These are phyloP conservation scores for Hylomyscus alleni DNA, from an alignment of 2,797 vertebrate species.

Conservation along the genomic window DNA sequence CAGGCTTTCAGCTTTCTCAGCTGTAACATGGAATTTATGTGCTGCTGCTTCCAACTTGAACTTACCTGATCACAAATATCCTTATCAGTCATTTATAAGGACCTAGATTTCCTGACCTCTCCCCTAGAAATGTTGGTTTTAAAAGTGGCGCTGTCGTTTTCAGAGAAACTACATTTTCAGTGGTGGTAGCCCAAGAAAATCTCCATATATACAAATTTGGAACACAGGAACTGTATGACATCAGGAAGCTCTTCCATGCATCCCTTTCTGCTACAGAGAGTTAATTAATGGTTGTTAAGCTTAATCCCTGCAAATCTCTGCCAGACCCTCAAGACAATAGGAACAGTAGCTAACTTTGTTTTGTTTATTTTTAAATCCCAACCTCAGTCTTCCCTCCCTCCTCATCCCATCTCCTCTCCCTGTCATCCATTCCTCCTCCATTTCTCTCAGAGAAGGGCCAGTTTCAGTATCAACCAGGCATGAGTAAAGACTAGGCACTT, in stretches of 20 bases:
- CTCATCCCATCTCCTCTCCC: not conserved
- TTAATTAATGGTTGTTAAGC: slow-evolving; percentile 49
- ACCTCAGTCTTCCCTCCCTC: not conserved
- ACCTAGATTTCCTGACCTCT: not conserved
- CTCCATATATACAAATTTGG: not conserved
- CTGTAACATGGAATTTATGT: not conserved
- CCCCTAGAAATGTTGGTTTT: not conserved
- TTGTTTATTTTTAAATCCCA: not conserved
- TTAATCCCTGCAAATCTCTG: slow-evolving; percentile 40
- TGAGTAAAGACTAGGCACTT: not conserved
- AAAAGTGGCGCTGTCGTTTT: not conserved
- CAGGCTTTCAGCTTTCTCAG: not conserved
- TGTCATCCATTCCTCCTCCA: not conserved
- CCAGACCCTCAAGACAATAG: slow-evolving; percentile 33
- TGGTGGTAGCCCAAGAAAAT: not conserved
- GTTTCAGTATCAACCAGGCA: not conserved
- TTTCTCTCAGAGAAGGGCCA: not conserved
- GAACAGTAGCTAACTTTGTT: slow-evolving; percentile 14
- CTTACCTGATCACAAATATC: slow-evolving; percentile 6
- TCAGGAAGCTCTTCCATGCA: not conserved
- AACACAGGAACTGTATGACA: not conserved
- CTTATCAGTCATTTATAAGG: not conserved
- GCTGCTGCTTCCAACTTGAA: not conserved
- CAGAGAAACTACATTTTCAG: slow-evolving; percentile 12
- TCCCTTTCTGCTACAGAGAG: not conserved